A percentile compares a stretch with the other conserved stretches of the same genome.
Evolutionary conservation across 2,113 vertebrate genomes (phyloP).

Genomic region (Engystomops pustulosus): DNA sequence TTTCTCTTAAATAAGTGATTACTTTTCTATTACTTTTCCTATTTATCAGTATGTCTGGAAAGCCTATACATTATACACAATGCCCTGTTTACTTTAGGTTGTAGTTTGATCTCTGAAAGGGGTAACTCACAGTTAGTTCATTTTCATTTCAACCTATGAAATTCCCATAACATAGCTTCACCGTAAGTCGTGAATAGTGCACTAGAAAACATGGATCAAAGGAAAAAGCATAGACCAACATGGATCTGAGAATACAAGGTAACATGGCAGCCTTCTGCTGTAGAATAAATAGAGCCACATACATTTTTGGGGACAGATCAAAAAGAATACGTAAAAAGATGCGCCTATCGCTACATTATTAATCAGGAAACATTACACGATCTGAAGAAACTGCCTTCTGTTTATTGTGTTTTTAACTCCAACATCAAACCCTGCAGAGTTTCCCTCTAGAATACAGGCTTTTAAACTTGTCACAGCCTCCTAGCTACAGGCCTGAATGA

Average conservation of each 20-base stretch:
- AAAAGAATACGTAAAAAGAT: constrained; percentile 36
- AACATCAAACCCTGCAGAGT: constrained; percentile 22
- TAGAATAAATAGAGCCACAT: constrained; percentile 17
- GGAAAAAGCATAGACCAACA: not conserved
- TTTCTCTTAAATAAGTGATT: too few species aligned
- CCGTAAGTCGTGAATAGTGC: not conserved
- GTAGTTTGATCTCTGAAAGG: too few species aligned
- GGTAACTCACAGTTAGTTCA: not conserved
- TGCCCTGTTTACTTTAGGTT: too few species aligned
- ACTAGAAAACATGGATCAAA: constrained; percentile 6
- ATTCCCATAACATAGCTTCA: not conserved
- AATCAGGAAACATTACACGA: constrained; percentile 41
- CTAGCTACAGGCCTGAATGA: not conserved
- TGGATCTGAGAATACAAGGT: constrained; percentile 22
- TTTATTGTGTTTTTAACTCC: constrained; percentile 15
- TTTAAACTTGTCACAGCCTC: constrained; percentile 14
- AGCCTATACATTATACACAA: too few species aligned
- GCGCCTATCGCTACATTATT: constrained; percentile 34
- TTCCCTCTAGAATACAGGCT: not conserved
- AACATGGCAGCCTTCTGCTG: not conserved
- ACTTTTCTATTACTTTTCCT: too few species aligned
- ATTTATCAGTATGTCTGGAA: too few species aligned
- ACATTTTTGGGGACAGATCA: constrained; percentile 32
- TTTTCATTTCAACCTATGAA: not conserved
- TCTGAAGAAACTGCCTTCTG: not conserved